These are phyloP conservation scores for Propsilocerus akamusi DNA, from an alignment of 1,140 invertebrate species.

Conservation along the genomic window DNA sequence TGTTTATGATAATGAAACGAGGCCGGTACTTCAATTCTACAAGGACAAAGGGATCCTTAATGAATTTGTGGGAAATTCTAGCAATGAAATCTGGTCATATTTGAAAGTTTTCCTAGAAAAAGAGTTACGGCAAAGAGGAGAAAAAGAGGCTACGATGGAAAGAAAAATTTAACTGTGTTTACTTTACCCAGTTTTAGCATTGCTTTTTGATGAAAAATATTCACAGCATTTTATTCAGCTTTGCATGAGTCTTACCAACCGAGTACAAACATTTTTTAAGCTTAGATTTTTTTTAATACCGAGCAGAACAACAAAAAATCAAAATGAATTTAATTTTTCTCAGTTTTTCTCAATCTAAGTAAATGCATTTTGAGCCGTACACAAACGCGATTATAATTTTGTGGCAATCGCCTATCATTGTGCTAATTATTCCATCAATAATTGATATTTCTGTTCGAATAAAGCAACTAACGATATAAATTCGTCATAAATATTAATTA, in stretches of 20 bases:
- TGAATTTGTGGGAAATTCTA: slow-evolving; percentile 66
- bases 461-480: no score
- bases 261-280: background rate
- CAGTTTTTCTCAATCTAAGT: background rate
- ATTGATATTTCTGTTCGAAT: no score
- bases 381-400: background rate
- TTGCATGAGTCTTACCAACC: background rate
- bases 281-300: background rate
- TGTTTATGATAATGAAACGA: slow-evolving; percentile 55
- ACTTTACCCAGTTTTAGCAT: background rate
- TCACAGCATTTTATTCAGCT: slow-evolving; percentile 4
- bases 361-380: background rate
- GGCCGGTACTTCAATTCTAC: slow-evolving; percentile 75
- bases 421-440: background rate
- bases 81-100: slow-evolving; percentile 76
- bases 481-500: no score
- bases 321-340: background rate
- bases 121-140: background rate
- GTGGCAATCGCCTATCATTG: background rate
- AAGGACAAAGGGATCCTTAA: slow-evolving; percentile 48
- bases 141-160: background rate
- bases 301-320: background rate
- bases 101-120: slow-evolving; percentile 33
- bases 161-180: background rate
- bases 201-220: background rate